phyloP scores from a whole-genome alignment of 1,140 invertebrate genomes.

The Temnothorax nylanderi region DNA sequence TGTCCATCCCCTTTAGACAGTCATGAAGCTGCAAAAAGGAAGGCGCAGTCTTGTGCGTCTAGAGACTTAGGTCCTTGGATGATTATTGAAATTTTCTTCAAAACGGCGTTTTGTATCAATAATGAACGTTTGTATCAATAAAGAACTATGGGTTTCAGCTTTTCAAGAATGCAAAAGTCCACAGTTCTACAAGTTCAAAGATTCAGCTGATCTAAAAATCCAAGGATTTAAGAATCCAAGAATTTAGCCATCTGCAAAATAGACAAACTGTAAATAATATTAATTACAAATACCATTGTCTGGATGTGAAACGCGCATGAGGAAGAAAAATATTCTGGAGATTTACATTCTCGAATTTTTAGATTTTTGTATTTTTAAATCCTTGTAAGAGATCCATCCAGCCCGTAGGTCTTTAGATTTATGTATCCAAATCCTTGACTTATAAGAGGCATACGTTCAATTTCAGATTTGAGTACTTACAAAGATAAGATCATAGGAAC shows the following conservation, averaged over 20 bases:
- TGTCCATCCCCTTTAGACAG: conserved; percentile 5
- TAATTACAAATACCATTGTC: not conserved
- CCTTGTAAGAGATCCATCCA: not conserved
- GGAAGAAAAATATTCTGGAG: not conserved
- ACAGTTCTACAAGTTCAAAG: not conserved
- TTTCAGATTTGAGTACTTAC: not conserved
- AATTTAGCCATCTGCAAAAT: conserved; percentile 20
- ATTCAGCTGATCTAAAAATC: not conserved
- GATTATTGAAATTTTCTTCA: not conserved
- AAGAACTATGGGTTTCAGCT: no score
- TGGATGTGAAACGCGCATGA: not conserved
- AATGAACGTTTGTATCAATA: no score
- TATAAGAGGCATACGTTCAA: not conserved
- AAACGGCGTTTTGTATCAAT: not conserved
- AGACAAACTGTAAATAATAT: conserved; percentile 33
- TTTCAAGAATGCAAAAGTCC: not conserved
- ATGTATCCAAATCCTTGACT: not conserved
- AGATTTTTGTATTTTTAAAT: conserved; percentile 46
- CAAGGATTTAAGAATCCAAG: conserved; percentile 14
- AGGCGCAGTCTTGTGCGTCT: not conserved
- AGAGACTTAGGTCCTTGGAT: conserved; percentile 20
- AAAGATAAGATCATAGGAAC: not conserved
- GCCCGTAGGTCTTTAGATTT: not conserved
- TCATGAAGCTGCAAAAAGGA: conserved; percentile 3
- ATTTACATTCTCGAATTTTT: conserved; percentile 38